phyloP scores from a whole-genome alignment of 2,113 vertebrate genomes.

The Brevimyrus niger region DNA sequence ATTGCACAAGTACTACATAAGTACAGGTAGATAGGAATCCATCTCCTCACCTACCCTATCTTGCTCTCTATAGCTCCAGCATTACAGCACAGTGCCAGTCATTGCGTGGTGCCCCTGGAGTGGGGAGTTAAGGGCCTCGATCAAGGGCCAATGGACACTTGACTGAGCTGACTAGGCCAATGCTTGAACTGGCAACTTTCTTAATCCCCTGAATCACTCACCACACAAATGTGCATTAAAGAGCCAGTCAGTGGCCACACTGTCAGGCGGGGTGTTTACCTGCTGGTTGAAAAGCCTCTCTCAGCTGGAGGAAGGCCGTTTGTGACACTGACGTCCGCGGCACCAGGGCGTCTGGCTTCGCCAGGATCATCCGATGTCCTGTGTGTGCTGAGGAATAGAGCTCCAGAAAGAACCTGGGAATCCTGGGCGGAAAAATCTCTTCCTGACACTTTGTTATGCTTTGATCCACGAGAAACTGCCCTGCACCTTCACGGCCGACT shows the following conservation, averaged over 20 bases:
- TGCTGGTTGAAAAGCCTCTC: not conserved
- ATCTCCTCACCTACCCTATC: no score
- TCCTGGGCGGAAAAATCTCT: not conserved
- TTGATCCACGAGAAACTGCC: not conserved
- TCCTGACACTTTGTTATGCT: not conserved
- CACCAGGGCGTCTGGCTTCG: not conserved
- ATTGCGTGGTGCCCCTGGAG: no score
- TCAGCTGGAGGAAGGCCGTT: not conserved
- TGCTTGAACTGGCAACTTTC: no score
- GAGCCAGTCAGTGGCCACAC: not conserved
- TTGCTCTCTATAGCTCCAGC: no score
- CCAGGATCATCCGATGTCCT: not conserved
- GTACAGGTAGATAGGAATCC: no score
- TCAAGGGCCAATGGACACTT: no score
- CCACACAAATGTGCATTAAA: not conserved
- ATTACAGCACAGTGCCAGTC: no score
- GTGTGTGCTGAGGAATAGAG: not conserved
- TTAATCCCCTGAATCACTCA: no score
- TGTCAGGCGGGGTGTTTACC: not conserved
- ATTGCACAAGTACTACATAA: no score
- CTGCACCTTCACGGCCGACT: not conserved
- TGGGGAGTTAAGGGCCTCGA: no score
- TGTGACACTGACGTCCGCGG: not conserved
- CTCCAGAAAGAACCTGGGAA: not conserved
- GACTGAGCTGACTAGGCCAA: no score